Evolutionary conservation across 2,113 vertebrate genomes (phyloP).

Genomic region (Urocynchramus pylzowi): DNA sequence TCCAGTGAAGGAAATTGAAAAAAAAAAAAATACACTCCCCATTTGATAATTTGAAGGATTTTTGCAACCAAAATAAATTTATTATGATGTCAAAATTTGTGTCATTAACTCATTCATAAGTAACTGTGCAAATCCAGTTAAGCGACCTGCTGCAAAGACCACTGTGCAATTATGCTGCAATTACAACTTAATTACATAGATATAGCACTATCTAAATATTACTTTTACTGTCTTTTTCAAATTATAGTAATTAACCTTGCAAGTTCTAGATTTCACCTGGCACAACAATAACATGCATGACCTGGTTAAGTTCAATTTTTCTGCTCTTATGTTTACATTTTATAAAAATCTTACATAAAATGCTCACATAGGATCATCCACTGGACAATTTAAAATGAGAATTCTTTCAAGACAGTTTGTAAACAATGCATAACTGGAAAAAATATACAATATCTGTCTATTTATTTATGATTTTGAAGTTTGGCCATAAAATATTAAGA

Average conservation of each 20-base stretch:
- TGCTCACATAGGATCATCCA: rapidly evolving
- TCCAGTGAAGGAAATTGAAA: not conserved
- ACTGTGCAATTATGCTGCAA: slow-evolving; percentile 14
- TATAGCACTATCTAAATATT: slow-evolving; percentile 30
- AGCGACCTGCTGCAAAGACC: not conserved
- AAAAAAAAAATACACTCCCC: not conserved
- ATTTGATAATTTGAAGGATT: not conserved
- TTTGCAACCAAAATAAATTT: not conserved
- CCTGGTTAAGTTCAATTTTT: not conserved
- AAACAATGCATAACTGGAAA: not conserved
- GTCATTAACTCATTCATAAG: not conserved
- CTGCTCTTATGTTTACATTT: rapidly evolving
- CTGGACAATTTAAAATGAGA: not conserved
- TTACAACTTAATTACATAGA: slow-evolving; percentile 23
- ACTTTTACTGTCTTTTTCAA: not conserved
- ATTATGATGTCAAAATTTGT: not conserved
- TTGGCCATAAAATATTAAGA: not conserved
- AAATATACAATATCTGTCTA: too few relatives aligned
- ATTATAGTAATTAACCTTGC: slow-evolving; percentile 28
- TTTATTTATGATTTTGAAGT: not conserved
- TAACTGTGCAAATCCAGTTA: not conserved
- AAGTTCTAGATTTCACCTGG: not conserved
- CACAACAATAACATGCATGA: not conserved
- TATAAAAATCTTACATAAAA: not conserved
- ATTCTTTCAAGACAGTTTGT: not conserved